A percentile compares a stretch with the other conserved stretches of the same genome.
Evolutionary conservation across 2,888 invertebrate species (phyloP).

Genomic region (Limnephilus auricula): DNA sequence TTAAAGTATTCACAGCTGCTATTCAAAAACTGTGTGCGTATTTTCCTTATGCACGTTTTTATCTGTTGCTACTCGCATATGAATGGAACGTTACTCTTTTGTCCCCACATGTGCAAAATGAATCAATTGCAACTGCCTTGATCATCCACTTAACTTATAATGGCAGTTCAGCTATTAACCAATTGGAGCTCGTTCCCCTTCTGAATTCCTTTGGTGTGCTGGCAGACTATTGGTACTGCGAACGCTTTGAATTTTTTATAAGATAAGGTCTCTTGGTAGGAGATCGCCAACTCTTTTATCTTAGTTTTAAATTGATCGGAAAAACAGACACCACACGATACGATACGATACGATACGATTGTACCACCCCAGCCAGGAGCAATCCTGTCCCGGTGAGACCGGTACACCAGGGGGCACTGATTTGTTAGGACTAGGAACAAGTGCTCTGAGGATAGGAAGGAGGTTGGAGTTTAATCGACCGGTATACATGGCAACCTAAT

Average conservation of each 20-base stretch:
- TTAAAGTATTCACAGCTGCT: too few species aligned
- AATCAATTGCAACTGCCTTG: slow-evolving; percentile 14
- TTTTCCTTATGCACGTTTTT: neutral
- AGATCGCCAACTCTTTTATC: slow-evolving; percentile 7
- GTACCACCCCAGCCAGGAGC: too few species aligned
- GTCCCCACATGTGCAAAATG: slow-evolving; percentile 20
- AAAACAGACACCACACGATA: neutral
- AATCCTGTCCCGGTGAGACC: too few species aligned
- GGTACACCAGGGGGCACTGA: too few species aligned
- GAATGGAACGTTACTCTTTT: neutral
- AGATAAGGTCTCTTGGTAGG: neutral
- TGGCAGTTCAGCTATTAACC: slow-evolving; percentile 23
- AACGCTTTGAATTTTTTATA: neutral
- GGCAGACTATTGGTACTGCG: neutral
- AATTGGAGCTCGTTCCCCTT: slow-evolving; percentile 6
- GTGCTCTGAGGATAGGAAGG: too few species aligned
- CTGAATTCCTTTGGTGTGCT: slow-evolving; percentile 8
- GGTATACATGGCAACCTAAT: too few species aligned
- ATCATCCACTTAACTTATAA: slow-evolving; percentile 36
- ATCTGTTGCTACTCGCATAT: neutral
- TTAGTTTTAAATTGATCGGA: neutral
- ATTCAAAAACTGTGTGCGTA: too few species aligned
- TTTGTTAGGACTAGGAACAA: too few species aligned
- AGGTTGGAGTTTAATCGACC: too few species aligned
- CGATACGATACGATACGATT: too few species aligned